Evolutionary conservation across 35 echinoderm and acorn worm species (phyloP).

Genomic region (Ophiothrix spiculata): DNA sequence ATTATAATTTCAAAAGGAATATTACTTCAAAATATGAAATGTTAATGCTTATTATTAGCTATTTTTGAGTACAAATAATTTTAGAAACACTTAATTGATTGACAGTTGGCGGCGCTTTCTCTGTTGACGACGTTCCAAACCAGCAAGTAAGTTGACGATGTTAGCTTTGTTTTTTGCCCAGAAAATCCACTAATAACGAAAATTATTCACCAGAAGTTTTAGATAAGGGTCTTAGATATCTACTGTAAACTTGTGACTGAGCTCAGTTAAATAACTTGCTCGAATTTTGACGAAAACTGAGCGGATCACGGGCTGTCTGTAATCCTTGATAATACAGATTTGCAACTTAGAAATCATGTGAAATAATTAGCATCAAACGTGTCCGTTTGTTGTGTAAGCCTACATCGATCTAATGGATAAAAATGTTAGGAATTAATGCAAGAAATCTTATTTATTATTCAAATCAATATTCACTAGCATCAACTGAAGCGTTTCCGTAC

Average conservation of each 20-base stretch:
- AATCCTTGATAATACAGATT: not conserved
- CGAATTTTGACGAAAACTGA: not conserved
- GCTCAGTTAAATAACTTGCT: not conserved
- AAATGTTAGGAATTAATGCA: too few species aligned
- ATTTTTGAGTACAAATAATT: too few species aligned
- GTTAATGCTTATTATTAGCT: too few species aligned
- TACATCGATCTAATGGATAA: too few species aligned
- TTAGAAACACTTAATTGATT: conserved; percentile 6
- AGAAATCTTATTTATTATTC: too few species aligned
- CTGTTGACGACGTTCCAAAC: not conserved
- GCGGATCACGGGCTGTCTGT: conserved; percentile 6
- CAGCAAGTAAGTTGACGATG: not conserved
- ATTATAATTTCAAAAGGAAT: too few species aligned
- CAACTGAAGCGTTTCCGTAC: too few species aligned
- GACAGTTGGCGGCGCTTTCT: conserved; percentile 8
- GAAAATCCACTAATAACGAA: not conserved
- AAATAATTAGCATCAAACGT: too few species aligned
- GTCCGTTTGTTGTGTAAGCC: too few species aligned
- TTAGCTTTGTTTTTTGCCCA: not conserved
- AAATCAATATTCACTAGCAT: too few species aligned
- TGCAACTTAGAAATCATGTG: too few species aligned
- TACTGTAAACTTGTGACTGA: not conserved
- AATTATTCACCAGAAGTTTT: not conserved
- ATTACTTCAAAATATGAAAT: too few species aligned
- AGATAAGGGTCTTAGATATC: not conserved